A percentile compares a stretch with the other conserved stretches of the same genome.
Conservation (phyloP, 2,888 invertebrate species). For the Scaptomyza caliginosa region DNA sequence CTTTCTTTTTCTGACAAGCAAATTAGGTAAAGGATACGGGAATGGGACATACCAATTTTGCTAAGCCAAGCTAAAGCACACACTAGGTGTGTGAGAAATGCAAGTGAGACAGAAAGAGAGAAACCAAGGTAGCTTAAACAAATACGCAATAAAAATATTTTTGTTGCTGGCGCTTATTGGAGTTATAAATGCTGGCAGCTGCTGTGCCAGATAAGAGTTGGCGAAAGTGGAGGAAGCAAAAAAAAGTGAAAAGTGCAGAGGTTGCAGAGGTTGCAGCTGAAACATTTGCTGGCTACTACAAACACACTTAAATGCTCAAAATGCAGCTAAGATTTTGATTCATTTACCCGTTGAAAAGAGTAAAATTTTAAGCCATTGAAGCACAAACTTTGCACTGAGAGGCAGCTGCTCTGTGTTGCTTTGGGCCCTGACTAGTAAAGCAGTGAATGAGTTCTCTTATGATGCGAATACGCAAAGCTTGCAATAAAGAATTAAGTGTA, state of each 20-base stretch:
- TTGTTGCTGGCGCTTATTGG: not conserved
- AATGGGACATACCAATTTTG: conserved; percentile 48
- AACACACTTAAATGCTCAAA: not conserved
- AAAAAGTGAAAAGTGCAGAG: not conserved
- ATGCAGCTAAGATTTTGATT: not conserved
- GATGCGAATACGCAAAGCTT: too few relatives aligned
- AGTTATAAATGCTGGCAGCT: not conserved
- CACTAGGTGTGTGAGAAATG: not conserved
- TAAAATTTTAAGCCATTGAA: too few relatives aligned
- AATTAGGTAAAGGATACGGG: conserved; percentile 73
- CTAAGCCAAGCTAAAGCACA: not conserved
- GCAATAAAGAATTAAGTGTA: not conserved
- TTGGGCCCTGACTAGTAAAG: too few relatives aligned
- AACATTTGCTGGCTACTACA: not conserved
- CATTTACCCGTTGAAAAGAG: not conserved
- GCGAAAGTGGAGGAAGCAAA: not conserved
- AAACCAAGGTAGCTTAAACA: not conserved
- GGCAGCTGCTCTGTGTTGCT: too few relatives aligned
- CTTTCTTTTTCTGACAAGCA: conserved; percentile 39
- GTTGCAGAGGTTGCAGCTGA: not conserved
- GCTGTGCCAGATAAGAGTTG: not conserved
- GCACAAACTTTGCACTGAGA: not conserved
- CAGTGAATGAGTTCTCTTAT: too few relatives aligned
- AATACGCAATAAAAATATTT: conserved; percentile 2
- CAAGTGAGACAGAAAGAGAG: not conserved